These are phyloP conservation scores for Phoenoteleia sp. DNA, from an alignment of 2,888 invertebrate genomes.

Conservation along the genomic window DNA sequence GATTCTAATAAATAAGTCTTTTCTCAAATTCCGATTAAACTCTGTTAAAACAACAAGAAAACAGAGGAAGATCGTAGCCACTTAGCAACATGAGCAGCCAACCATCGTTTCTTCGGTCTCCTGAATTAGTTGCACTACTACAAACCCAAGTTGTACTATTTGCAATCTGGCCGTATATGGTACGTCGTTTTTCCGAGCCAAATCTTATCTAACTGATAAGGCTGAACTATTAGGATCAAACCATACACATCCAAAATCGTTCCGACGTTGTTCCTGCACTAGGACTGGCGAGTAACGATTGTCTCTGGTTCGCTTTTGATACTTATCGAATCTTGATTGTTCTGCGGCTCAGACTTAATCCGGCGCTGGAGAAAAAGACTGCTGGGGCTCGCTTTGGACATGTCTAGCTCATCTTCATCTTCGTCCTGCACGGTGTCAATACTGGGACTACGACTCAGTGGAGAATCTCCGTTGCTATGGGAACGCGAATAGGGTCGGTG, in stretches of 20 bases:
- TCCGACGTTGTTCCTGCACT: conserved; percentile 68
- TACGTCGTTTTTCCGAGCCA: conserved; percentile 28
- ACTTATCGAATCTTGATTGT: conserved; percentile 49
- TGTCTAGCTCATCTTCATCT: conserved; percentile 88
- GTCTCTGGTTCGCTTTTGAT: conserved; percentile 44
- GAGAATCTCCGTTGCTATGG: conserved; percentile 87
- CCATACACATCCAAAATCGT: background rate
- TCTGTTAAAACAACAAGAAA: conserved; percentile 8
- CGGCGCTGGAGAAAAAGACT: conserved; percentile 87
- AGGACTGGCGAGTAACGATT: conserved; percentile 77
- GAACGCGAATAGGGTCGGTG: conserved; percentile 84
- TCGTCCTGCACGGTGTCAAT: conserved; percentile 87
- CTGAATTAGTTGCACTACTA: too few species aligned
- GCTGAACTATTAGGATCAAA: background rate
- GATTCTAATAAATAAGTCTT: conserved; percentile 27
- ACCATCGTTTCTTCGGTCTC: too few species aligned
- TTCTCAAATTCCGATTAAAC: background rate
- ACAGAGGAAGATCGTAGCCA: background rate
- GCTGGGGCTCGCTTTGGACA: conserved; percentile 86
- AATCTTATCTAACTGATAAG: conserved; percentile 26
- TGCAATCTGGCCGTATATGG: background rate
- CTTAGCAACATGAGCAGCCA: background rate
- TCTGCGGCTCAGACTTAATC: conserved; percentile 68
- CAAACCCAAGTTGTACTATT: background rate
- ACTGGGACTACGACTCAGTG: conserved; percentile 86